Evolutionary conservation across 2,113 vertebrate genomes (phyloP), one percentile per base, ranked within the genome.

Genomic region (Cyprinodon variegatus): DNA sequence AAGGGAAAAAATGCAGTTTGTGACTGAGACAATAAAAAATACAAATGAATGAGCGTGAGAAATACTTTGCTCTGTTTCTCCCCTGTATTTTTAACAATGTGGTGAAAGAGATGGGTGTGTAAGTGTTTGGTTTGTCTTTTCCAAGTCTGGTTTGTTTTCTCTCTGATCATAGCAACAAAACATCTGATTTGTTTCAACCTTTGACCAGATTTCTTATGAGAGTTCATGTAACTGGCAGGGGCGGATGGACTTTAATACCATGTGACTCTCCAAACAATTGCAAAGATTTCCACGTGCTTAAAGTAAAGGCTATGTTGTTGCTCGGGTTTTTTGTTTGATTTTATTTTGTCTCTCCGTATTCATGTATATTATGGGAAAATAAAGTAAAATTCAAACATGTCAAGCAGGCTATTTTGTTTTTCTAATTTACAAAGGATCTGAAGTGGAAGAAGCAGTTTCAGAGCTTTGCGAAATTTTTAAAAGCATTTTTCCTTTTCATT

Each of bases 141-240:
- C 73, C 79, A 64, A 11, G 3, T 70, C 76, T 45, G 57, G 8
- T 61, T 63, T 87, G 87, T 88, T 84, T 75, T 82, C 79, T 70
- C 50, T 43, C 74, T 70, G 83, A 87, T 86, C 82, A 84, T 12
- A 10, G 53, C 65, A 36, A 87, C 89, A 90, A 87, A 86, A 82
- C 77, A 38, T 1, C 0, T 2, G 40, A 74, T 75, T 59, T 0
- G 14, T 12, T 9, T 11, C 64, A 10, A 87, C 85, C 86, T 91
- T 86, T 90, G 80, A 65, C 79, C 70, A 4, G 20, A 6, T 37
- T 65, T 15, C 0, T 11, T 41, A 41, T 84, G 84, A 80, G 84
- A 86, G 65, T 46, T 83, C 57, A 76, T 79, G 75, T 79, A 72
- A 66, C 60, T 9, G 0, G 45, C 62, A 13, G 63, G 83, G 87